These are phyloP conservation scores for Drosophila malerkotliana DNA, from an alignment of 1,140 invertebrate species.

Conservation along the genomic window DNA sequence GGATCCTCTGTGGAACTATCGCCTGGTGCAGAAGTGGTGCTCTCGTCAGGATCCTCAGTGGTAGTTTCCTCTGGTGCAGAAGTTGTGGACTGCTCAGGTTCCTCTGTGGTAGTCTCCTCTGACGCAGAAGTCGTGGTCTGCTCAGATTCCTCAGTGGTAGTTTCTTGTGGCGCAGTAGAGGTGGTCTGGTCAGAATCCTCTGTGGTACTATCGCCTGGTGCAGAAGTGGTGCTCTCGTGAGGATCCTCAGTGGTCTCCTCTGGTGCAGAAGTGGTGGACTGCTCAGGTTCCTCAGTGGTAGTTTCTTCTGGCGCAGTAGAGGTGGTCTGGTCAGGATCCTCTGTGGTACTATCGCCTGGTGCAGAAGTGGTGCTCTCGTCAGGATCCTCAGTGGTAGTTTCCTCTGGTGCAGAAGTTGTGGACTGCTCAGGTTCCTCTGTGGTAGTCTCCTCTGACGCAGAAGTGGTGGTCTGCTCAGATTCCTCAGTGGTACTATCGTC, in stretches of 20 bases:
- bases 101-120: neutral
- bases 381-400: neutral
- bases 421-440: neutral
- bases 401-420: neutral
- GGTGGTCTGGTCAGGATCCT: neutral
- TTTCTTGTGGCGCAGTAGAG: neutral
- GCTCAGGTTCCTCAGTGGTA: neutral
- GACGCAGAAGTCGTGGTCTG: neutral
- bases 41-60: neutral
- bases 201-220: neutral
- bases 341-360: neutral
- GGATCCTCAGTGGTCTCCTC: neutral
- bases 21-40: neutral
- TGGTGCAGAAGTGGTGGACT: neutral
- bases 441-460: neutral
- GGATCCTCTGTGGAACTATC: neutral
- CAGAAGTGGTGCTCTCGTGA: neutral
- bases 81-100: neutral
- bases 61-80: neutral
- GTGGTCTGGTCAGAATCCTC: neutral
- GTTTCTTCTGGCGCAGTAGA: neutral
- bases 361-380: neutral
- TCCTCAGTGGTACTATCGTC: neutral
- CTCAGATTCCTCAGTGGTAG: neutral
- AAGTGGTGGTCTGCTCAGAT: neutral